Evolutionary conservation across 2,888 invertebrate species (phyloP).

Genomic region (Drosophila meridiana): DNA sequence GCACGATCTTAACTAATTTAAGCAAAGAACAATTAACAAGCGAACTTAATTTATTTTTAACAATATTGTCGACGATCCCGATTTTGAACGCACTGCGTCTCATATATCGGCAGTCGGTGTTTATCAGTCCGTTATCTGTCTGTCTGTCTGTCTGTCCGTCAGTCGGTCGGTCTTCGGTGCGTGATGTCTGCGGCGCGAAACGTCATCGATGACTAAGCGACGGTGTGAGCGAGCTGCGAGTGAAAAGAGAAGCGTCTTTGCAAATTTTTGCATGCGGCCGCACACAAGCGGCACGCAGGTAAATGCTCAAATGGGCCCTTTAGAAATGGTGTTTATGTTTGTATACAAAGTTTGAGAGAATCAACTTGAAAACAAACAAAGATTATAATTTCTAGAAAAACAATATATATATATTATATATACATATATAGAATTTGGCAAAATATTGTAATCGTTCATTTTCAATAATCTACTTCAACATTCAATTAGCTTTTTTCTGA

Average conservation of each 20-base stretch:
- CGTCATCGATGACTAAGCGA: constrained; percentile 73
- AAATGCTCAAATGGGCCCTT: constrained; percentile 9
- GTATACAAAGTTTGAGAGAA: neutral
- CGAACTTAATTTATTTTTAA: constrained; percentile 17
- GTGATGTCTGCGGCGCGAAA: constrained; percentile 58
- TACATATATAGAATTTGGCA: no score
- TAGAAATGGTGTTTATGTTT: neutral
- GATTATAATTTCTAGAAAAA: neutral
- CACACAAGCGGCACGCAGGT: constrained; percentile 52
- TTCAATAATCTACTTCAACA: neutral
- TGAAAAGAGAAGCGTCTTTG: constrained; percentile 23
- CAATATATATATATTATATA: no score
- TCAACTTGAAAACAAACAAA: neutral
- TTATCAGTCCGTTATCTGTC: neutral
- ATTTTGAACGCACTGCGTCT: constrained; percentile 46
- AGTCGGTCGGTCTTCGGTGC: constrained; percentile 10
- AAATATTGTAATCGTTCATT: no score
- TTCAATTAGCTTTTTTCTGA: neutral
- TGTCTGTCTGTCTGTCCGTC: constrained; percentile 5
- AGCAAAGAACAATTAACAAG: constrained; percentile 7
- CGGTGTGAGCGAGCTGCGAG: constrained; percentile 22
- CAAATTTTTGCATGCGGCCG: constrained; percentile 45
- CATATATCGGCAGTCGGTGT: constrained; percentile 6
- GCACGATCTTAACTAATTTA: constrained; percentile 28
- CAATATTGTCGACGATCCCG: constrained; percentile 25